phyloP scores from a whole-genome alignment of 1,140 invertebrate species.

The Rhopalosiphum padi region DNA sequence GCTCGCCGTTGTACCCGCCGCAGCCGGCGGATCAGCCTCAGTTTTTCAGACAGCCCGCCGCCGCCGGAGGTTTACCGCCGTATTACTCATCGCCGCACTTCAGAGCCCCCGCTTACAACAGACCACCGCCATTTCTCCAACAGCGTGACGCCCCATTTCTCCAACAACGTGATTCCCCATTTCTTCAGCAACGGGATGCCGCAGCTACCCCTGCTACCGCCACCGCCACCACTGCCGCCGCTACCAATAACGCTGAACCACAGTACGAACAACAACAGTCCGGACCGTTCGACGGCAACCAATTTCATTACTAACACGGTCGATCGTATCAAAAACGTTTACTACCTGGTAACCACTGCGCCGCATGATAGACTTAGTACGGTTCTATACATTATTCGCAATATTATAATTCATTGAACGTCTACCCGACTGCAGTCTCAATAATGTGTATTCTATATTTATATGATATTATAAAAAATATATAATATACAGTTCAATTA shows the following conservation, averaged over 20 bases:
- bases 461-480: not conserved
- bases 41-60: conserved; percentile 22
- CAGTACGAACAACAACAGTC: conserved; percentile 36
- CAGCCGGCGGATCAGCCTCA: not conserved
- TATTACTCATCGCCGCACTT: not conserved
- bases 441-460: not conserved
- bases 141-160: conserved; percentile 6
- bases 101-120: conserved; percentile 34
- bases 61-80: not conserved
- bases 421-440: not conserved
- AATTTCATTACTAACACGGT: conserved; percentile 23
- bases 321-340: conserved; percentile 2
- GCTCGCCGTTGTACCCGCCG: not conserved
- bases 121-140: not conserved
- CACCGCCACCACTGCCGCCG: not conserved
- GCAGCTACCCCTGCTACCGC: not conserved
- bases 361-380: not conserved
- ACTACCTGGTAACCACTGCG: not conserved
- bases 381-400: not conserved
- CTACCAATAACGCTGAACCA: not conserved
- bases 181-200: conserved; percentile 40
- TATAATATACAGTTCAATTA: not conserved
- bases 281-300: conserved; percentile 26
- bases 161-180: conserved; percentile 18
- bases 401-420: not conserved